Evolutionary conservation across 2,888 invertebrate species (phyloP).

Genomic region (Drosophila robusta): DNA sequence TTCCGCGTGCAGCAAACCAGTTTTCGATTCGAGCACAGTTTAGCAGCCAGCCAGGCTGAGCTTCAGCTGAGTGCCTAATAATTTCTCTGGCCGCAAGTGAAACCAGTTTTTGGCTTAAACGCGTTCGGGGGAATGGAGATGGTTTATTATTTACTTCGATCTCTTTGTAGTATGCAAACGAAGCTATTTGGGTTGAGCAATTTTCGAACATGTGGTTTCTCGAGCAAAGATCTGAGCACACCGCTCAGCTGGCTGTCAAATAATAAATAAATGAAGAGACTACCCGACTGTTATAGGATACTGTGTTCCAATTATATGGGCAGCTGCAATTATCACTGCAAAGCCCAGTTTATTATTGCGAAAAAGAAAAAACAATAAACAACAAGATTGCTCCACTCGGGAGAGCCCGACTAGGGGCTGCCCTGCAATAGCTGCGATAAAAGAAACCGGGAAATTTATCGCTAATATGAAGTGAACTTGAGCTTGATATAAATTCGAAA

Average conservation of each 20-base stretch:
- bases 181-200: background rate
- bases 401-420: no score
- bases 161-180: background rate
- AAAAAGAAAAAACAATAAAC: conserved; percentile 22
- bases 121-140: background rate
- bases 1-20: conserved; percentile 31
- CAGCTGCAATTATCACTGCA: background rate
- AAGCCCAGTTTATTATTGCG: conserved; percentile 13
- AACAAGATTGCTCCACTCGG: conserved; percentile 18
- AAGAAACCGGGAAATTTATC: no score
- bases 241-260: no score
- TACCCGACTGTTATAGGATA: background rate
- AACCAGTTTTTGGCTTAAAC: conserved; percentile 59
- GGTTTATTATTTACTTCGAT: background rate
- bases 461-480: no score
- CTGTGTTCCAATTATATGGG: conserved; percentile 1
- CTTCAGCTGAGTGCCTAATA: conserved; percentile 23
- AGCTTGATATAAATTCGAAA: no score
- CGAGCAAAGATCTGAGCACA: background rate
- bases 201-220: background rate
- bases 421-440: no score
- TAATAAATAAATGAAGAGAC: no score
- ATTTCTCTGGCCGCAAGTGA: conserved; percentile 68
- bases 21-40: conserved; percentile 14
- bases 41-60: no score